These are phyloP conservation scores for Charanyca ferruginea DNA, from an alignment of 2,888 invertebrate species.

Conservation along the genomic window DNA sequence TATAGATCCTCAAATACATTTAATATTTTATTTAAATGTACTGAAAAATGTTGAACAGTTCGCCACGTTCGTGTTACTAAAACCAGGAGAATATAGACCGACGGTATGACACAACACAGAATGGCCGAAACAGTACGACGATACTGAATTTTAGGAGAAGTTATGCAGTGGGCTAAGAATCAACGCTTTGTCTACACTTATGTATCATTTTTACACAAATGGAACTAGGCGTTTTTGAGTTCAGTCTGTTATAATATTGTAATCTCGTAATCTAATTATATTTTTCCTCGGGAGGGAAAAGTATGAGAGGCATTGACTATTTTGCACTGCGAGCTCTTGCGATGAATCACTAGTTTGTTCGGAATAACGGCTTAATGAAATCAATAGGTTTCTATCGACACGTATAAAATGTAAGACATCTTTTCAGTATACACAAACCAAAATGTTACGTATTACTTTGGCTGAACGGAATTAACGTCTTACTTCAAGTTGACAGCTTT, in stretches of 20 bases:
- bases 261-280: constrained; percentile 52
- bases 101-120: constrained; percentile 41
- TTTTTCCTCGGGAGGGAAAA: constrained; percentile 22
- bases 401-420: constrained; percentile 33
- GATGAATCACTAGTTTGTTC: constrained; percentile 52
- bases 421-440: neutral
- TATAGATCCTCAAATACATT: constrained; percentile 81
- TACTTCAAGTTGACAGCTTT: neutral
- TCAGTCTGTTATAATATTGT: constrained; percentile 22
- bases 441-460: constrained; percentile 10
- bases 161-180: constrained; percentile 36
- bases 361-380: constrained; percentile 53
- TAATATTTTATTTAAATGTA: constrained; percentile 69
- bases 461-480: neutral
- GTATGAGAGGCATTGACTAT: constrained; percentile 28
- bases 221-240: constrained; percentile 19
- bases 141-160: constrained; percentile 39
- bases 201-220: constrained; percentile 29
- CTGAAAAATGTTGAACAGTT: constrained; percentile 62
- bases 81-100: constrained; percentile 56
- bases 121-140: constrained; percentile 48
- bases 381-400: constrained; percentile 52
- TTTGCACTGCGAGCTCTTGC: constrained; percentile 42
- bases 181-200: constrained; percentile 39
- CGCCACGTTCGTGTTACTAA: constrained; percentile 63